A percentile compares a stretch with the other conserved stretches of the same genome.
Evolutionary conservation across 2,113 vertebrate genomes (phyloP).

Genomic region (Alosa alosa): DNA sequence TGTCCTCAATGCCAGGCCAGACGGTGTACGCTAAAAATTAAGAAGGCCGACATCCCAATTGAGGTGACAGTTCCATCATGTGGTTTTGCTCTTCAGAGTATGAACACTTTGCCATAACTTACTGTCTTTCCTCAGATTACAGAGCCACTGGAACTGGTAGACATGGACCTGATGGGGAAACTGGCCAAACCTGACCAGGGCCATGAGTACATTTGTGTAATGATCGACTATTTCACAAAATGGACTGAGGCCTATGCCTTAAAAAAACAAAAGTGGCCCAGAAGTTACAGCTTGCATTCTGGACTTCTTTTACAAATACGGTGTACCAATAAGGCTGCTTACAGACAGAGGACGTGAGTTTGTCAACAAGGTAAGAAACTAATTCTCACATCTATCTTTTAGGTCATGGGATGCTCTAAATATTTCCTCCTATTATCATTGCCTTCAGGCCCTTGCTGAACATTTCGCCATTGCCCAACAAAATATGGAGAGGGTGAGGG

Average conservation of each 20-base stretch:
- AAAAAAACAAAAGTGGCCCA: not conserved
- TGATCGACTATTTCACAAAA: constrained; percentile 25
- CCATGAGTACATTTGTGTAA: constrained; percentile 23
- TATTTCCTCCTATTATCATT: not conserved
- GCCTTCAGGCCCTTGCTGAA: not conserved
- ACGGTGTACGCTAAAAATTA: not conserved
- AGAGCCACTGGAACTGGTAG: constrained; percentile 14
- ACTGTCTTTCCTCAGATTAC: constrained; percentile 17
- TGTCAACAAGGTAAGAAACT: not conserved
- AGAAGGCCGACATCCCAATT: constrained; percentile 9
- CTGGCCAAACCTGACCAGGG: not conserved
- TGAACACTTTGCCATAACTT: not conserved
- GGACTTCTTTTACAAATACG: not conserved
- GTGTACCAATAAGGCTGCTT: not conserved
- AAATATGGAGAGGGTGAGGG: not conserved
- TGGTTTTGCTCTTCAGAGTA: not conserved
- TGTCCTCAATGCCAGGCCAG: constrained; percentile 15
- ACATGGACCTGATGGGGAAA: constrained; percentile 18
- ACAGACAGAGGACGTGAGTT: not conserved
- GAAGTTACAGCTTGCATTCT: not conserved
- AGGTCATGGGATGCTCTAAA: not conserved
- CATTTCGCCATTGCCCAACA: not conserved
- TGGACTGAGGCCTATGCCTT: constrained; percentile 21
- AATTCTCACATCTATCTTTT: too few species aligned
- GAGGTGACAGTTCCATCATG: not conserved